Percentiles rank a stretch among this genome's conserved stretches.
Conservation (phyloP, 1,140 invertebrate genomes). For the Scylla paramamosain region DNA sequence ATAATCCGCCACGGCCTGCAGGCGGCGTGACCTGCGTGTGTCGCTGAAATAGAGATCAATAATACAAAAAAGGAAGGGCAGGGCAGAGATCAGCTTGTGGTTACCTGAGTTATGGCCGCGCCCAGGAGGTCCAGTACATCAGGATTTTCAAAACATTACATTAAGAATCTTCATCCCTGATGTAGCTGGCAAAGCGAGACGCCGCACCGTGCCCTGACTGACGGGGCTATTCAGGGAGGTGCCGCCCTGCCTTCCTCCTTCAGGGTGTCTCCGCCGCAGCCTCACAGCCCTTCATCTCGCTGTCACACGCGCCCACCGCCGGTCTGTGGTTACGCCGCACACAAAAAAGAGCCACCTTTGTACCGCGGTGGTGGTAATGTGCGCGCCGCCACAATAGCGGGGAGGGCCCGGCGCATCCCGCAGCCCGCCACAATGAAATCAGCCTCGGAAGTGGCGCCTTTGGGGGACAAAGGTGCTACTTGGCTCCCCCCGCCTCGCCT, state of each 20-base stretch:
- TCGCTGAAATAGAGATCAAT: neutral
- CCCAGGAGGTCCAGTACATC: no score
- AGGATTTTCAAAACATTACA: neutral
- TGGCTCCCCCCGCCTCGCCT: neutral
- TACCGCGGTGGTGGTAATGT: neutral
- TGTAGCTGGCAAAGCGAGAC: no score
- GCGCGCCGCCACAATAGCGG: neutral
- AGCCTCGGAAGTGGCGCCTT: neutral
- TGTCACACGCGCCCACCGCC: constrained; percentile 16
- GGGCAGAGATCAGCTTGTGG: neutral
- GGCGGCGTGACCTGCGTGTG: no score
- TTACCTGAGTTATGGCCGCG: neutral
- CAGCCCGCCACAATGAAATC: neutral
- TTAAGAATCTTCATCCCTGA: no score
- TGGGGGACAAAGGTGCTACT: neutral
- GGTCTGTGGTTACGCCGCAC: neutral
- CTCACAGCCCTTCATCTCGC: neutral
- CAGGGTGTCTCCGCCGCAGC: no score
- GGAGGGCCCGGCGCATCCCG: neutral
- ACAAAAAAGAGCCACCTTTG: neutral
- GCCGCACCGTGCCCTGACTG: no score
- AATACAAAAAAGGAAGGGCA: neutral
- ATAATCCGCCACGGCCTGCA: no score
- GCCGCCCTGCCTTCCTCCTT: no score
- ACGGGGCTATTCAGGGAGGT: no score